A percentile compares a stretch with the other conserved stretches of the same genome.
These are phyloP conservation scores for Montifringilla adamsi DNA, from an alignment of 2,113 vertebrate species.

Conservation along the genomic window DNA sequence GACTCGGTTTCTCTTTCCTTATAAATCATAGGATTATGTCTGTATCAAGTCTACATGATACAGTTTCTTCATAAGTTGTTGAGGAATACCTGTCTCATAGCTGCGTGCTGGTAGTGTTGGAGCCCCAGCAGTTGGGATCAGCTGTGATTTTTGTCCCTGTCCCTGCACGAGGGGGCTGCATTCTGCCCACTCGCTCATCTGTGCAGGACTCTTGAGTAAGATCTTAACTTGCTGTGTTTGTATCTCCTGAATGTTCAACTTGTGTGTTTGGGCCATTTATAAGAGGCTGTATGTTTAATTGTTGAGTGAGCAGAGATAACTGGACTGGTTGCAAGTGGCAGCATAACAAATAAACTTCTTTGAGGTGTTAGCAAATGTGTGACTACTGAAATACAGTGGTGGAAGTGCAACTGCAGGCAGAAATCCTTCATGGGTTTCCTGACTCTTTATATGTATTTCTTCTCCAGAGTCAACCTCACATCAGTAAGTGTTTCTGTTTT, in stretches of 20 bases:
- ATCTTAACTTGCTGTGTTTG: neutral
- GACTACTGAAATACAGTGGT: neutral
- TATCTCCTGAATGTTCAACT: neutral
- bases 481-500: neutral
- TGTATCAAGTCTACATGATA: neutral
- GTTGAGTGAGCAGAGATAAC: conserved; percentile 20
- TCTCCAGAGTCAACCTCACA: neutral
- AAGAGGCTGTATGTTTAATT: neutral
- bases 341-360: neutral
- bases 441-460: neutral
- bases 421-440: neutral
- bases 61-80: neutral
- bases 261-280: neutral
- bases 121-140: neutral
- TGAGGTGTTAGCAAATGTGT: neutral
- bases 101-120: neutral
- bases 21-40: neutral
- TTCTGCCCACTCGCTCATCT: neutral
- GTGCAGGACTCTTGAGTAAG: neutral
- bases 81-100: neutral
- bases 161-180: neutral
- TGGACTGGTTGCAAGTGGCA: neutral
- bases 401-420: neutral
- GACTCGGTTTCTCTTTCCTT: neutral
- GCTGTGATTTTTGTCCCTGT: neutral